Evolutionary conservation across 2,888 invertebrate genomes (phyloP).

Genomic region (Pristionchus japonicus): DNA sequence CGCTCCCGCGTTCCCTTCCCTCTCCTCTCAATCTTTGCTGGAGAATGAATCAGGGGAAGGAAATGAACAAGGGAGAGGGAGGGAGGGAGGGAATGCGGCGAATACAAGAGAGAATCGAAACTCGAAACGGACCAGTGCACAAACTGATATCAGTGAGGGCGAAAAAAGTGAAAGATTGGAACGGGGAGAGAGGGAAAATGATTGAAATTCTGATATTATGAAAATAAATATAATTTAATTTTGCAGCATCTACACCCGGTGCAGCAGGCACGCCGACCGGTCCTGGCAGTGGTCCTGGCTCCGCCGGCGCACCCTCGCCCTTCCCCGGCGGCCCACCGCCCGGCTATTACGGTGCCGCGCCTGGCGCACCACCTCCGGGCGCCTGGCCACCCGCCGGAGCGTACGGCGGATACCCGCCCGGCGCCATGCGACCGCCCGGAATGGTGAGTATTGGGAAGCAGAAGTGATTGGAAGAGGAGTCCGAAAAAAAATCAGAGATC

Average conservation of each 20-base stretch:
- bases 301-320: conserved; percentile 36
- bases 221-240: not conserved
- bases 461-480: not conserved
- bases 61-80: not conserved
- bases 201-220: not conserved
- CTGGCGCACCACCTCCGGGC: not conserved
- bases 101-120: not conserved
- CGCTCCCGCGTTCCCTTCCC: not conserved
- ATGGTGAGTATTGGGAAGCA: conserved; percentile 45
- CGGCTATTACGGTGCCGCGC: conserved; percentile 9
- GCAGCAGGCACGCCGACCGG: conserved; percentile 29
- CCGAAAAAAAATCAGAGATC: too few relatives aligned
- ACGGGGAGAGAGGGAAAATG: too few relatives aligned
- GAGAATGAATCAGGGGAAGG: not conserved
- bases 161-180: not conserved
- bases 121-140: not conserved
- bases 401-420: conserved; percentile 19
- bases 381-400: not conserved
- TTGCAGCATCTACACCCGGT: conserved; percentile 20
- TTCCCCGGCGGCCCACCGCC: conserved; percentile 33
- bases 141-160: not conserved
- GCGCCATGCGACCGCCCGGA: conserved; percentile 46
- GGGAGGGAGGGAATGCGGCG: not conserved
- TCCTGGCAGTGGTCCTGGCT: not conserved
- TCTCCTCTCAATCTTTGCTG: not conserved